Percentiles rank a stretch among this genome's conserved stretches.
Evolutionary conservation across 2,113 vertebrate genomes (phyloP).

Genomic region (Delphinus delphis): DNA sequence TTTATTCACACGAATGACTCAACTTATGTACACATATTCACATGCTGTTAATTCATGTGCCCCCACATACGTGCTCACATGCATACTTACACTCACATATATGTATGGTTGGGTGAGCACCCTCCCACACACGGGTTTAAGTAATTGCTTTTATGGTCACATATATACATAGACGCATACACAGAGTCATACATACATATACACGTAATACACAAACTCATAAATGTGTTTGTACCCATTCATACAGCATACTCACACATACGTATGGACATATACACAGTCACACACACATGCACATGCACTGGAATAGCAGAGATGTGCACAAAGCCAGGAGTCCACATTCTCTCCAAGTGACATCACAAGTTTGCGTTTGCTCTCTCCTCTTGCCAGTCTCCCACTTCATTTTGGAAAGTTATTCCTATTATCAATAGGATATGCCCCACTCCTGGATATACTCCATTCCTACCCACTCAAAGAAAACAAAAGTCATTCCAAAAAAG

Average conservation of each 20-base stretch:
- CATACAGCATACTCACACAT: neutral
- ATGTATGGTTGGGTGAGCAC: neutral
- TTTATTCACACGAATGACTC: neutral
- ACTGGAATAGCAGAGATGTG: neutral
- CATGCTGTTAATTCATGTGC: neutral
- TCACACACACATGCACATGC: neutral
- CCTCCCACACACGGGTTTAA: neutral
- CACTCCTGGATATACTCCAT: neutral
- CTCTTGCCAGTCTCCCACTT: constrained; percentile 22
- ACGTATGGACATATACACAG: neutral
- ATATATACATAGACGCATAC: neutral
- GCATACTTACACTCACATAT: neutral
- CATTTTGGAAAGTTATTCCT: constrained; percentile 30
- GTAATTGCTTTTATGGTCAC: constrained; percentile 1
- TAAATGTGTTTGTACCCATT: neutral
- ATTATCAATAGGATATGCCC: neutral
- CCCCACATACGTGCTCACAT: neutral
- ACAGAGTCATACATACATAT: neutral
- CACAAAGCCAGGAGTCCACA: constrained; percentile 25
- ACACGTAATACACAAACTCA: neutral
- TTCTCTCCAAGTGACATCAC: neutral
- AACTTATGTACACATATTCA: neutral
- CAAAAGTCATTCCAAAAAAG: neutral
- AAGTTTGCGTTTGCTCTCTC: constrained; percentile 29
- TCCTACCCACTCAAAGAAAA: neutral